A percentile compares a stretch with the other conserved stretches of the same genome.
These are phyloP conservation scores for Etheostoma cragini DNA, from an alignment of 2,113 vertebrate species.

Conservation along the genomic window DNA sequence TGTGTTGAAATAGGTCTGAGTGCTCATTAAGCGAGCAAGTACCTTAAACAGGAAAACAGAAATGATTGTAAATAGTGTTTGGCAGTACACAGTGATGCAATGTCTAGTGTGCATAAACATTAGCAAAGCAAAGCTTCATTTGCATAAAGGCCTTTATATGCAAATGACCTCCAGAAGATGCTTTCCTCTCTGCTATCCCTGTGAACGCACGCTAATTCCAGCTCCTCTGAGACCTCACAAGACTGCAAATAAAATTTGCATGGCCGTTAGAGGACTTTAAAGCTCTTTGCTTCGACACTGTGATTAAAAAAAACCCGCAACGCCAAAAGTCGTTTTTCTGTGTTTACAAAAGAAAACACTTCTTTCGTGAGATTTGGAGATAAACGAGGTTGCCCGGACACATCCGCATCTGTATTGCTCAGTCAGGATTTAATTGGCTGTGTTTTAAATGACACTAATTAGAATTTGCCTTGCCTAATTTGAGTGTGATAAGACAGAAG, in stretches of 20 bases:
- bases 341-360: constrained; percentile 51
- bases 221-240: constrained; percentile 57
- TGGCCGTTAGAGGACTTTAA: constrained; percentile 43
- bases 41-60: constrained; percentile 36
- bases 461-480: constrained; percentile 64
- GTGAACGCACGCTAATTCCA: constrained; percentile 53
- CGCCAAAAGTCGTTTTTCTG: constrained; percentile 36
- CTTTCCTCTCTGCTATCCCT: constrained; percentile 17
- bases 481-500: constrained; percentile 35
- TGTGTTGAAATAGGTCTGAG: constrained; percentile 7
- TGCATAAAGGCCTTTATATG: constrained; percentile 67
- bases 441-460: constrained; percentile 66
- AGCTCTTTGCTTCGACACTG: not conserved
- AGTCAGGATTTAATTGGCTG: constrained; percentile 64
- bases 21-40: constrained; percentile 21
- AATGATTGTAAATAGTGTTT: constrained; percentile 37
- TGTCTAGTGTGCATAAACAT: constrained; percentile 48
- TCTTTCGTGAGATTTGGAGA: constrained; percentile 60
- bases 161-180: constrained; percentile 45
- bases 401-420: constrained; percentile 48
- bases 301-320: not conserved
- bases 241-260: constrained; percentile 47
- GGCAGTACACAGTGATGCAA: constrained; percentile 23
- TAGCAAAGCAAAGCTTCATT: constrained; percentile 47
- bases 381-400: constrained; percentile 69